A percentile compares a stretch with the other conserved stretches of the same genome.
phyloP scores from a whole-genome alignment of 2,113 vertebrate genomes.

The Muscicapa adusta region DNA sequence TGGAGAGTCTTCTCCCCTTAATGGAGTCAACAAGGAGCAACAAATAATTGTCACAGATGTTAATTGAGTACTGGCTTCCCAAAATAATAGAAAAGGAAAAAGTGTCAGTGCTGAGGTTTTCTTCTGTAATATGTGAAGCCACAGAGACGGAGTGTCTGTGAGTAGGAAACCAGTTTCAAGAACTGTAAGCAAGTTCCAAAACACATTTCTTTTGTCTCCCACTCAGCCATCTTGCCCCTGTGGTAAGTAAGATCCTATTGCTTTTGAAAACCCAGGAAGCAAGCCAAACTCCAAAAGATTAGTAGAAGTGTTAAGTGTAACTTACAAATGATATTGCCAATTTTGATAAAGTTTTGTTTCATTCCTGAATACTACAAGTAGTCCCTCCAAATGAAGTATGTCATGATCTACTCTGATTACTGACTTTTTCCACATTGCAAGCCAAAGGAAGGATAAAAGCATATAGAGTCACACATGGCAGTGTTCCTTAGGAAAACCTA shows the following conservation, averaged over 20 bases:
- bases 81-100: neutral
- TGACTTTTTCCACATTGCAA: constrained; percentile 12
- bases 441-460: constrained; percentile 36
- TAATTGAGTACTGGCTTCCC: neutral
- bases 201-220: neutral
- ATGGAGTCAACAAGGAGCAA: neutral
- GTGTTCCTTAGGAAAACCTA: neutral
- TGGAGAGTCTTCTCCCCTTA: neutral
- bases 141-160: neutral
- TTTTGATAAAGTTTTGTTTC: neutral
- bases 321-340: neutral
- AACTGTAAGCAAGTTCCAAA: neutral
- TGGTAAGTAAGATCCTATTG: neutral
- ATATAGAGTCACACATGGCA: constrained; percentile 7
- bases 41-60: neutral
- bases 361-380: neutral
- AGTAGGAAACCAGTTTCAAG: neutral
- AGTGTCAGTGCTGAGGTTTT: neutral
- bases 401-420: neutral
- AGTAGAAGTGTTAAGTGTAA: neutral
- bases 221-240: neutral
- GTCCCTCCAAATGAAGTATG: neutral
- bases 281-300: neutral
- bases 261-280: neutral
- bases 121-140: neutral